Percentiles rank a stretch among this genome's conserved stretches.
Conservation (phyloP, 1,140 invertebrate species). For the Aleiodes sp. region DNA sequence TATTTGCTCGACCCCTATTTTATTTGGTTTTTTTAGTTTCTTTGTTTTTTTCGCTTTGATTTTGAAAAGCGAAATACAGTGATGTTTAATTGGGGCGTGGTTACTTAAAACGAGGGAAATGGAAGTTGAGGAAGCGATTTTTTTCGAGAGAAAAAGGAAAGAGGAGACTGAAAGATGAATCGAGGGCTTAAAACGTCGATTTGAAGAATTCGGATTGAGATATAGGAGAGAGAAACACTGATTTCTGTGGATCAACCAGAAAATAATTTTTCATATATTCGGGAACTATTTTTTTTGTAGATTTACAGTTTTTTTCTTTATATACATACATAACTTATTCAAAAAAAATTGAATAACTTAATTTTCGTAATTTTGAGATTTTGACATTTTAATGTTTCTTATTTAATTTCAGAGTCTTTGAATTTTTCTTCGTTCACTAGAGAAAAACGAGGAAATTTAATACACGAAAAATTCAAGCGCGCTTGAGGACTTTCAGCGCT, state of each 20-base stretch:
- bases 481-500: neutral
- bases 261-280: slow-evolving; percentile 64
- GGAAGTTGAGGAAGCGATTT: neutral
- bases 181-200: neutral
- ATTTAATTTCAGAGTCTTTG: too few relatives aligned
- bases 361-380: neutral
- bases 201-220: neutral
- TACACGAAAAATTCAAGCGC: neutral
- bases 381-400: too few relatives aligned
- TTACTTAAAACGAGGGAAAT: neutral
- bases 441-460: too few relatives aligned
- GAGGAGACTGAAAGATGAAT: too few relatives aligned
- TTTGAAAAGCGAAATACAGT: neutral
- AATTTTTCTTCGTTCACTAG: too few relatives aligned
- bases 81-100: neutral
- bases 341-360: slow-evolving; percentile 3
- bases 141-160: neutral
- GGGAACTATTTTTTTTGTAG: slow-evolving; percentile 46
- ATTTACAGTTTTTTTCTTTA: slow-evolving; percentile 47
- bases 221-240: neutral
- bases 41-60: neutral
- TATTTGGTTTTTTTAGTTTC: neutral
- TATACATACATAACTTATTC: slow-evolving; percentile 56
- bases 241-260: slow-evolving; percentile 49
- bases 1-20: too few relatives aligned